Evolutionary conservation across 2,113 vertebrate species (phyloP).

Genomic region (Podarcis cretensis): DNA sequence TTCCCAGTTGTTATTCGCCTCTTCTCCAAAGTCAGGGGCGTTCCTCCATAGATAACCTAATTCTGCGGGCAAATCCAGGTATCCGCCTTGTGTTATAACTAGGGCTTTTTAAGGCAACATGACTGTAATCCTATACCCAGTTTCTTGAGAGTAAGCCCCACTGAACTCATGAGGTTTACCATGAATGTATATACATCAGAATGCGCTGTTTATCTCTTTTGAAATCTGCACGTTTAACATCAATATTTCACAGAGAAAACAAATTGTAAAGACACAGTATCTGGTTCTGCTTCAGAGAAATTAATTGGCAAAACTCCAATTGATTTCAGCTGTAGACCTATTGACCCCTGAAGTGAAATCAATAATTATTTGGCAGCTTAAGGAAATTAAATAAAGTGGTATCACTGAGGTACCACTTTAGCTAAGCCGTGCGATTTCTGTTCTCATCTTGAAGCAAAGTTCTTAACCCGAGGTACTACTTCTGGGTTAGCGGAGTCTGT

Average conservation of each 20-base stretch:
- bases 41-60: too few species aligned
- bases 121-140: neutral
- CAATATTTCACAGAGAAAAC: conserved; percentile 43
- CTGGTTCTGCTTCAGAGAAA: conserved; percentile 45
- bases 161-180: neutral
- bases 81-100: neutral
- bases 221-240: neutral
- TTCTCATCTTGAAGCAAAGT: too few species aligned
- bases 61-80: neutral
- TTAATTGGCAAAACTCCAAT: conserved; percentile 42
- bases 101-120: neutral
- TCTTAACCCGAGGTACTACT: too few species aligned
- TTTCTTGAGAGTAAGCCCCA: neutral
- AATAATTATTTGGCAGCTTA: conserved; percentile 45
- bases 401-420: neutral
- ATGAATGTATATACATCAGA: neutral
- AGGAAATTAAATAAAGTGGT: conserved; percentile 35
- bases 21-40: too few species aligned
- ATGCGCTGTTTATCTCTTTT: neutral
- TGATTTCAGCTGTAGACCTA: conserved; percentile 34
- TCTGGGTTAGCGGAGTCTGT: too few species aligned
- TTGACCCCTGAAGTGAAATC: conserved; percentile 49
- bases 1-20: too few species aligned
- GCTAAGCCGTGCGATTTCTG: too few species aligned
- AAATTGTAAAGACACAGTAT: conserved; percentile 43